phyloP scores from a whole-genome alignment of 1,140 invertebrate species.

The Drosophila mojavensis region DNA sequence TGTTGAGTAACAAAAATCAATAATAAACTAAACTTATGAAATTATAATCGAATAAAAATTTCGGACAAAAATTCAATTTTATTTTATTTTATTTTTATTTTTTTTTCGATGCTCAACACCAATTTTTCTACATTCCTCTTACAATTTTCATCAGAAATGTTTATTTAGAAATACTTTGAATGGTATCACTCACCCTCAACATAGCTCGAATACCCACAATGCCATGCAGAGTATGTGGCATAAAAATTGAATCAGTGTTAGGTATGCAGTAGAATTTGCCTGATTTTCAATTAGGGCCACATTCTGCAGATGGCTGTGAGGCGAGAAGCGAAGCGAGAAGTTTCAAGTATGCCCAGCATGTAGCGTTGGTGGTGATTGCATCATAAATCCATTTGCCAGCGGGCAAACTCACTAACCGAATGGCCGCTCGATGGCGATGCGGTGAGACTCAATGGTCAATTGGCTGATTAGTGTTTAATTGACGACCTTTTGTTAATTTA shows the following conservation, averaged over 20 bases:
- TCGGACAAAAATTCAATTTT: no score
- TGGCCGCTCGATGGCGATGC: conserved; percentile 21
- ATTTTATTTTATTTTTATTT: no score
- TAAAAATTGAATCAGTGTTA: conserved; percentile 54
- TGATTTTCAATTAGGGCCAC: conserved; percentile 45
- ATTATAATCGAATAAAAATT: no score
- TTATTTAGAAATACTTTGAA: background rate
- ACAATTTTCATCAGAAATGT: background rate
- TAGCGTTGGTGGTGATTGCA: conserved; percentile 55
- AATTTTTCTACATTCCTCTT: background rate
- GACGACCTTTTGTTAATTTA: conserved; percentile 75
- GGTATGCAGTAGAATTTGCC: conserved; percentile 34
- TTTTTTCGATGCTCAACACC: background rate
- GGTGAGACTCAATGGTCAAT: conserved; percentile 71
- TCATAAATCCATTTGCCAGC: conserved; percentile 72
- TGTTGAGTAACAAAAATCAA: no score
- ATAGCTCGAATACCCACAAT: background rate
- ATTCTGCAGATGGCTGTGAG: conserved; percentile 19
- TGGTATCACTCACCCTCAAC: background rate
- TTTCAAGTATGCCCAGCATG: conserved; percentile 56
- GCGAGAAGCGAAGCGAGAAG: conserved; percentile 52
- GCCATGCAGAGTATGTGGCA: background rate
- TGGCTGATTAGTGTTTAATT: conserved; percentile 79
- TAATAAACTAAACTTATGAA: no score
- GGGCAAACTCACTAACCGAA: background rate